These are phyloP conservation scores for Calephelis nemesis DNA, from an alignment of 1,140 invertebrate species.

Conservation along the genomic window DNA sequence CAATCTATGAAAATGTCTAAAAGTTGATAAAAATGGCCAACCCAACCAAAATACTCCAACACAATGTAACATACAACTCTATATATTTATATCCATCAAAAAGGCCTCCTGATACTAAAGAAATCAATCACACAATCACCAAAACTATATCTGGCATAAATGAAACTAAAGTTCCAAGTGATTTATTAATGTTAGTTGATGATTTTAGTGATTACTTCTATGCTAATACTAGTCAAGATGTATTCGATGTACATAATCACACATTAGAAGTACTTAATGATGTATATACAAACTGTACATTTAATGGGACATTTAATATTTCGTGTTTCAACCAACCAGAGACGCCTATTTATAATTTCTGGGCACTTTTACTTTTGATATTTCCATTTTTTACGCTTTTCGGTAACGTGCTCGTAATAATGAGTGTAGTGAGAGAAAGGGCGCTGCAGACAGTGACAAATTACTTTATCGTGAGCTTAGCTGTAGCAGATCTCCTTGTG, in stretches of 20 bases:
- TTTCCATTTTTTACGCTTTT: constrained; percentile 97
- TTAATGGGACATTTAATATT: constrained; percentile 74
- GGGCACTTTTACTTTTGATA: constrained; percentile 91
- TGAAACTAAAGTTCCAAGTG: constrained; percentile 49
- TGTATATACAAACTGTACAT: constrained; percentile 67
- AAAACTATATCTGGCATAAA: constrained; percentile 44
- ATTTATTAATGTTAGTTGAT: constrained; percentile 79
- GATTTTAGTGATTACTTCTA: constrained; percentile 83
- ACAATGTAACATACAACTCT: constrained; percentile 32
- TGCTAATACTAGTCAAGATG: constrained; percentile 64
- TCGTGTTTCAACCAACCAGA: constrained; percentile 63
- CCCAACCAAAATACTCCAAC: constrained; percentile 30
- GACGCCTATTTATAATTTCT: constrained; percentile 82
- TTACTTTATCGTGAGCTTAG: constrained; percentile 98
- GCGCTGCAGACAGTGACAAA: constrained; percentile 97
- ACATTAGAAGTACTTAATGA: constrained; percentile 58
- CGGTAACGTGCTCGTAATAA: constrained; percentile 97
- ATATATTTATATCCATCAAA: constrained; percentile 50
- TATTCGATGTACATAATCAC: constrained; percentile 52
- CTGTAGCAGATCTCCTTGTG: constrained; percentile 97
- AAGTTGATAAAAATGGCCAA: constrained; percentile 30
- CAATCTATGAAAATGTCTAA: constrained; percentile 9
- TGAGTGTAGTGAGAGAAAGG: constrained; percentile 94
- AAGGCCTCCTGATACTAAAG: constrained; percentile 47
- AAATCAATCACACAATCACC: constrained; percentile 24